Conservation (phyloP, 2,888 invertebrate genomes). For the Camponotus fellah region DNA sequence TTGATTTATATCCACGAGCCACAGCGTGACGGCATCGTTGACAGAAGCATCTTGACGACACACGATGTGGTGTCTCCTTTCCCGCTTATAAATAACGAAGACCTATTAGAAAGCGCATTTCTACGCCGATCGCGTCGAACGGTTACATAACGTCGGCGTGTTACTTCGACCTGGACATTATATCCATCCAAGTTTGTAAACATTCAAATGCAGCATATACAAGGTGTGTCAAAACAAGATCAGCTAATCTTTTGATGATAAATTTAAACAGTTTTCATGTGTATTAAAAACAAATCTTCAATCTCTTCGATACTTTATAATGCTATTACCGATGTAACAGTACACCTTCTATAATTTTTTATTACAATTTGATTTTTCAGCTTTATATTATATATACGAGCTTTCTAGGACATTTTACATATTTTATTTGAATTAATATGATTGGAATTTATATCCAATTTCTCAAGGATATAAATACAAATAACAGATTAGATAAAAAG, state of each 20-base stretch:
- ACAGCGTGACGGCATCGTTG: conserved; percentile 20
- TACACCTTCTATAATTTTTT: neutral
- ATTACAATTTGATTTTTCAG: neutral
- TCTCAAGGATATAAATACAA: neutral
- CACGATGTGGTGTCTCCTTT: conserved; percentile 21
- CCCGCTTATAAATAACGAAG: conserved; percentile 64
- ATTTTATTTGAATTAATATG: neutral
- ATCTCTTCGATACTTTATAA: neutral
- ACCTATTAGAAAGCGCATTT: conserved; percentile 64
- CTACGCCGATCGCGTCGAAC: conserved; percentile 48
- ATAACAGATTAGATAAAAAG: neutral
- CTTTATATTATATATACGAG: neutral
- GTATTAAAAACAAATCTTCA: neutral
- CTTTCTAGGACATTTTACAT: neutral
- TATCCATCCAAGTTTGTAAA: conserved; percentile 11
- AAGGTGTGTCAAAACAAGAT: neutral
- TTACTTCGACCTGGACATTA: neutral
- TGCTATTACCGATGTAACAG: neutral
- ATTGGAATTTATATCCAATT: neutral
- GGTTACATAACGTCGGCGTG: conserved; percentile 43
- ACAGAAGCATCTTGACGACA: conserved; percentile 25
- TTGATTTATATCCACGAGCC: conserved; percentile 47
- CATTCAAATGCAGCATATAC: neutral
- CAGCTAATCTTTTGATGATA: neutral
- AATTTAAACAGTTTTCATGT: neutral